Evolutionary conservation across 2,797 vertebrate species (phyloP).

Genomic region (Fistularia tabacaria): DNA sequence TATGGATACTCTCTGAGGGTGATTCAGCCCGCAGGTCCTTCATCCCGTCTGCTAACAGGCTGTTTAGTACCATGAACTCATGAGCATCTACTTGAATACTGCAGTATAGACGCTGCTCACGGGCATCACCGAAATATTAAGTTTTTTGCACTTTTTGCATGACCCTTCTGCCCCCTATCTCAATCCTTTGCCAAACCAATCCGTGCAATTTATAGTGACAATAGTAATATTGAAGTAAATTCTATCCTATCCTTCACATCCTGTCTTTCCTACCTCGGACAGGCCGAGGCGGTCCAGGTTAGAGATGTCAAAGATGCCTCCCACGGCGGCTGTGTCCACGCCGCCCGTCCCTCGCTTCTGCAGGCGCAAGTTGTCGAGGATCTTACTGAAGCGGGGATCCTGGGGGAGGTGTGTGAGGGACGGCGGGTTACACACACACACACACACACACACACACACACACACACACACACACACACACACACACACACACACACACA

Average conservation of each 20-base stretch:
- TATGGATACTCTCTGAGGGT: too few relatives aligned
- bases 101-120: too few relatives aligned
- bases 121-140: too few relatives aligned
- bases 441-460: background rate
- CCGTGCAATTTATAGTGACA: too few relatives aligned
- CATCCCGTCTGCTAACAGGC: too few relatives aligned
- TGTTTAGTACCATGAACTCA: too few relatives aligned
- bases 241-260: background rate
- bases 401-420: conserved; percentile 20
- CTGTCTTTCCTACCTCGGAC: conserved; percentile 82
- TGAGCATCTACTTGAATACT: too few relatives aligned
- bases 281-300: conserved; percentile 95
- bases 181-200: too few relatives aligned
- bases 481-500: too few relatives aligned
- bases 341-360: conserved; percentile 96
- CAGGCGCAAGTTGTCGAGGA: conserved; percentile 91
- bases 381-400: conserved; percentile 89
- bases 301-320: conserved; percentile 88
- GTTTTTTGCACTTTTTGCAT: too few relatives aligned
- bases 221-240: background rate
- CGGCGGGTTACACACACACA: background rate
- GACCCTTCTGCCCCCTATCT: too few relatives aligned
- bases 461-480: background rate
- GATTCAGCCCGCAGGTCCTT: too few relatives aligned
- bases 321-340: conserved; percentile 90